Base-by-base conservation (phyloP, 2,888 invertebrate species). In the Limnephilus auricula region DNA sequence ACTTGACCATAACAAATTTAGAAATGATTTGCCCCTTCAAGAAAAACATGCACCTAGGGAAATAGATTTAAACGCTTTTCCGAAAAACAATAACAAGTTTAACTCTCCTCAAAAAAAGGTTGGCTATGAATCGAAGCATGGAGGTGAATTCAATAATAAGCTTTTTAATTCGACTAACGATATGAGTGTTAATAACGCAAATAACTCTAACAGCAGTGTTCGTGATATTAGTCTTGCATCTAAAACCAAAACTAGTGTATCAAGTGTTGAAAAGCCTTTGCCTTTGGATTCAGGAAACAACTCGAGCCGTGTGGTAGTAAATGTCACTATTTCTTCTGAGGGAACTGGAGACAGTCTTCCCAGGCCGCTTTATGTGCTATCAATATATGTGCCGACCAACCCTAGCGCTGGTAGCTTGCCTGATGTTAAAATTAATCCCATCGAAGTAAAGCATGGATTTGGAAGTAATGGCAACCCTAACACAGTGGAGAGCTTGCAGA, bases 241-340 rank as follows among this genome's bases (percentile, higher is more conserved):
- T 87, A 88, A 85, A 32, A 32, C 90, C 34, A 40, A 79, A 37
- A 30, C 89, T 86, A 90, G 87, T 37, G 78, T 79, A 34, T 31
- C 89, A 79, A 90, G 78, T 79, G 79, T 87, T 91, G 89, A 89
- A 32, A 87, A 88, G 78, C 79, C 25, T 89, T 84, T 86, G 83
- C 89, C 91, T 88, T 85, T 87, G 80, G 82, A 91, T 86, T 87
- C 90, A 91, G 93, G 87, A 94, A 95, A 95, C 93, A 95, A 95
- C 93, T 94, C 95, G 40, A 97, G 97, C 95, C 97, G 97, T 94
- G 97, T 98, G 93, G 95, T 98, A 93, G 97, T 98, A 92, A 98
- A 98, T 95, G 96, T 98, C 93, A 98, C 98, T 13, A 98, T 98
- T 94, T 97, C 97, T 92, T 97, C 98, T 83, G 98, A 98, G 94